Conservation (phyloP, 2,113 vertebrate genomes). For the Oreochromis niloticus region DNA sequence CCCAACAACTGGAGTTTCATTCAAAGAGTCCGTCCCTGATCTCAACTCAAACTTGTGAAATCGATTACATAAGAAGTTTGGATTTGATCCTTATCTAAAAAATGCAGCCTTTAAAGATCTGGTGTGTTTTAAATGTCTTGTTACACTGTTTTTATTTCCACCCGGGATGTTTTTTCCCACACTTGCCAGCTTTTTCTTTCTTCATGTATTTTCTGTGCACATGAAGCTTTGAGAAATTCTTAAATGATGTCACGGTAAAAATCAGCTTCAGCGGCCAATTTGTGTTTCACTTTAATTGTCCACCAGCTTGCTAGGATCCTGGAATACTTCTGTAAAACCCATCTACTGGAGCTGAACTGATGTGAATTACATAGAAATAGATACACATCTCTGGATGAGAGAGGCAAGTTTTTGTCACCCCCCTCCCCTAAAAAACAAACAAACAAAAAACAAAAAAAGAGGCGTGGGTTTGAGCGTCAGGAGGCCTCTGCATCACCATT, state of each 20-base stretch:
- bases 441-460: background rate
- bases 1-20: background rate
- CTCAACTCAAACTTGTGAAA: background rate
- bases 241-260: background rate
- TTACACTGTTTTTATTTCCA: background rate
- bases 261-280: background rate
- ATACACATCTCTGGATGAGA: background rate
- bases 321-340: background rate
- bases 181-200: background rate
- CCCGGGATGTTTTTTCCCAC: background rate
- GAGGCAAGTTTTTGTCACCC: background rate
- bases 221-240: background rate
- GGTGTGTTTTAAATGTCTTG: background rate
- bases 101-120: background rate
- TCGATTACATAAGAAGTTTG: background rate
- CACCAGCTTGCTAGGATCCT: background rate
- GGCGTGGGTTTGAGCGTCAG: background rate
- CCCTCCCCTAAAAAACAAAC: accelerated
- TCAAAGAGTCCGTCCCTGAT: background rate
- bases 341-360: background rate
- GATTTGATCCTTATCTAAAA: background rate
- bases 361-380: background rate
- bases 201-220: background rate
- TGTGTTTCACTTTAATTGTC: background rate
- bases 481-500: background rate